A percentile compares a stretch with the other conserved stretches of the same genome.
phyloP scores from a whole-genome alignment of 1,140 invertebrate genomes.

The Lepidurus couesii region DNA sequence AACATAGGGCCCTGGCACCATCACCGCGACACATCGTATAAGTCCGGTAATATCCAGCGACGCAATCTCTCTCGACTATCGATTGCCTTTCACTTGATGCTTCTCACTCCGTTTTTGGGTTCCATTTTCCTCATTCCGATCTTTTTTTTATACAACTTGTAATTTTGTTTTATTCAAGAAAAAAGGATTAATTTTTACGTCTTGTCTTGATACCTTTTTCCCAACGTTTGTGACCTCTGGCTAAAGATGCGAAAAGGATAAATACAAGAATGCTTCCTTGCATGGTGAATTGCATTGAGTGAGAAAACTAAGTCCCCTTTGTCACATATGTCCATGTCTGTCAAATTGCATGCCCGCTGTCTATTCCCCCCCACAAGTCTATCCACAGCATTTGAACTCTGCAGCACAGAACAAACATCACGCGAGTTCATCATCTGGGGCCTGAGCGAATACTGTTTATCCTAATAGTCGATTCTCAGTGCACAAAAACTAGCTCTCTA shows the following conservation, averaged over 20 bases:
- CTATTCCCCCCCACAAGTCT: conserved; percentile 5
- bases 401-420: neutral
- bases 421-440: conserved; percentile 16
- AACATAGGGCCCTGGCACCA: neutral
- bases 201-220: too few relatives aligned
- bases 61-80: conserved; percentile 12
- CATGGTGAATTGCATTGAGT: neutral
- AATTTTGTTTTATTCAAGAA: too few relatives aligned
- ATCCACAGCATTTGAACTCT: neutral
- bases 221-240: too few relatives aligned
- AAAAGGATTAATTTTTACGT: too few relatives aligned
- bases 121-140: too few relatives aligned
- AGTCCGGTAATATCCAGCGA: neutral
- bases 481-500: neutral
- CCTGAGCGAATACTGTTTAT: neutral
- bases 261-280: conserved; percentile 3
- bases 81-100: neutral
- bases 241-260: neutral
- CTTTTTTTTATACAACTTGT: too few relatives aligned
- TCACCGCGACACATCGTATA: neutral
- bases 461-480: neutral
- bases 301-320: neutral
- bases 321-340: neutral
- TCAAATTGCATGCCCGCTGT: neutral
- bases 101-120: neutral